Conservation (phyloP, 53 echinoderm and acorn worm species). For the Actinopyga echinites region DNA sequence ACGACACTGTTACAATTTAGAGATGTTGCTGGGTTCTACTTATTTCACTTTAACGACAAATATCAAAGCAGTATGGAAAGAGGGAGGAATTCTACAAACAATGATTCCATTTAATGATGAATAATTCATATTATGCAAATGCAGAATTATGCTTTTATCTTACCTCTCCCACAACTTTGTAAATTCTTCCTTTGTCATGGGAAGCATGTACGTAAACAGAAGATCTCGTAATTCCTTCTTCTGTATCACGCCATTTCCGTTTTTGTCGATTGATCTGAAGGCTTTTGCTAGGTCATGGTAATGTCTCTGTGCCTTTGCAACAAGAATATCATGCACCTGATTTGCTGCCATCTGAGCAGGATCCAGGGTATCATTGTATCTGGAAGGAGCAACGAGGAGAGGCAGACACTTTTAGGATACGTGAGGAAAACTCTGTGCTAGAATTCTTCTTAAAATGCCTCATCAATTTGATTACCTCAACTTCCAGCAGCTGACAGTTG, state of each 20-base stretch:
- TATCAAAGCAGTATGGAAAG: too few relatives aligned
- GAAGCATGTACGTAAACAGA: slow-evolving; percentile 92
- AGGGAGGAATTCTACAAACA: too few relatives aligned
- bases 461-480: too few relatives aligned
- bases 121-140: too few relatives aligned
- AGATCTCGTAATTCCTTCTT: slow-evolving; percentile 94
- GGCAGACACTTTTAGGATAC: too few relatives aligned
- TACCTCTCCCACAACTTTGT: slow-evolving; percentile 82
- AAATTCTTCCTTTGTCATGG: slow-evolving; percentile 95
- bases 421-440: too few relatives aligned
- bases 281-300: slow-evolving; percentile 96
- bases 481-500: too few relatives aligned
- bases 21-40: too few relatives aligned
- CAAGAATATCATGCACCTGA: slow-evolving; percentile 91
- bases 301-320: slow-evolving; percentile 88
- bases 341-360: slow-evolving; percentile 88
- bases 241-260: slow-evolving; percentile 92
- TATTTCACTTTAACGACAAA: too few relatives aligned
- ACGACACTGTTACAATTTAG: too few relatives aligned
- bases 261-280: slow-evolving; percentile 90
- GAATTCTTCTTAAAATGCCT: too few relatives aligned
- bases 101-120: too few relatives aligned
- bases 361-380: slow-evolving; percentile 82
- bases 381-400: slow-evolving; percentile 48
- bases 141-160: background rate